A percentile compares a stretch with the other conserved stretches of the same genome.
Evolutionary conservation across 2,797 vertebrate species (phyloP).

Genomic region (Rhabdophis nuchalis): DNA sequence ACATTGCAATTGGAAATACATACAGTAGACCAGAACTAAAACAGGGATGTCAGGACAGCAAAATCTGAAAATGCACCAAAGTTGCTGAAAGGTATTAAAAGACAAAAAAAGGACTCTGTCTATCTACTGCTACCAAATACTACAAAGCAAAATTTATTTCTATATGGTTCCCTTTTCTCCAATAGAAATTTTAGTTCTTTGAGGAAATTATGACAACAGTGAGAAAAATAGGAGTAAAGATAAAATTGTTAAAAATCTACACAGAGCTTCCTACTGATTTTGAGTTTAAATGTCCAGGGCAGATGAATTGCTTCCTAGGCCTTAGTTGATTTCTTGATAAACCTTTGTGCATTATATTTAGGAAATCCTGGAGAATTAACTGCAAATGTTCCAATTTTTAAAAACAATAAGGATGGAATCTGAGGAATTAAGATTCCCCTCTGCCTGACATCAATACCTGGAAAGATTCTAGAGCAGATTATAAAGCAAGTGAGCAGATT

Average conservation of each 20-base stretch:
- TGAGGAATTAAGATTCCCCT: background rate
- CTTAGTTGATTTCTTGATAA: background rate
- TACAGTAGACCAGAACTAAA: background rate
- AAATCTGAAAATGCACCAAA: background rate
- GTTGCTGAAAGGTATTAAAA: background rate
- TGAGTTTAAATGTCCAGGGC: background rate
- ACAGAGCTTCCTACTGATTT: background rate
- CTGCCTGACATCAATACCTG: background rate
- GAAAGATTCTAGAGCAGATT: background rate
- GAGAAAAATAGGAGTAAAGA: background rate
- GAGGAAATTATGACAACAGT: background rate
- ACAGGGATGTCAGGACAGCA: background rate
- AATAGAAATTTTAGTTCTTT: background rate
- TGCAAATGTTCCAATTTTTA: background rate
- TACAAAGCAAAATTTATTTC: background rate
- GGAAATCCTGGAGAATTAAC: background rate
- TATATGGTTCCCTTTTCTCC: background rate
- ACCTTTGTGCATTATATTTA: background rate
- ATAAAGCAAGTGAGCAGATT: background rate
- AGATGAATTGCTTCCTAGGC: background rate
- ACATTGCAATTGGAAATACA: background rate
- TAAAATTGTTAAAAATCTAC: background rate
- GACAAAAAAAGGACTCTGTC: background rate
- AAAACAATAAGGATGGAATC: background rate
- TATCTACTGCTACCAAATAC: background rate